Evolutionary conservation across 2,113 vertebrate genomes (phyloP), one percentile per base, ranked within the genome.

Genomic region (Clarias magur): DNA sequence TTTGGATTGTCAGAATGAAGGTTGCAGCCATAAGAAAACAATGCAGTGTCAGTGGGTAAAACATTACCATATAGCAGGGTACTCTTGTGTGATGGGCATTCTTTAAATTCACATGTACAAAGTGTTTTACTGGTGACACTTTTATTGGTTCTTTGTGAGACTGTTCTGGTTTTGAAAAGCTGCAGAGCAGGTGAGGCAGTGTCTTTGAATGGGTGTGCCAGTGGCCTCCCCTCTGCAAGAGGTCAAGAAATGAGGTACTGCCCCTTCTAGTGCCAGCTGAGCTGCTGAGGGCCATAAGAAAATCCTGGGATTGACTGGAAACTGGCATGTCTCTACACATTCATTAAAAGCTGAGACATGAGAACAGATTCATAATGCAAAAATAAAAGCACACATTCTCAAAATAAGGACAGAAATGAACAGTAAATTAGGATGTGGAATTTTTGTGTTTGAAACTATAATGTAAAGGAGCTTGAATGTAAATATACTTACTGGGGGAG

Each of bases 401-500:
- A 67, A 76, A 53, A 54, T 15, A 79, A 57, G 27, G 42, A 34
- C 59, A 83, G 3, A 79, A 13, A 82, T 34, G 4, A 56, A 53
- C 13, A 13, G 53, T 12, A n/a, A 1, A 54, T n/a, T 54, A 5
- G 19, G 27, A 53, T 34, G 15, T 86, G 75, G 56, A 73, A 8
- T 59, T 81, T 56, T 23, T 27, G 82, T 25, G 72, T 21, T 59
- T 83, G 27, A 30, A n/a, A 82, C 16, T 34, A 10, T 42, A 3
- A 62, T 48, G 21, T 42, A 62, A 65, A 17, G n/a, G 16, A 70
- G 17, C 68, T 30, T 68, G 16, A 38, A 21, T 38, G 76, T 23
- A 19, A 68, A 25, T 56, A 63, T 34, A 96, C 97, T 97, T 91
- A 97, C 98, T 91, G 91, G 92, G 13, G 96, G 89, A 87, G 96